Conservation (phyloP, 1,140 invertebrate species). For the Drosophila ambigua region DNA sequence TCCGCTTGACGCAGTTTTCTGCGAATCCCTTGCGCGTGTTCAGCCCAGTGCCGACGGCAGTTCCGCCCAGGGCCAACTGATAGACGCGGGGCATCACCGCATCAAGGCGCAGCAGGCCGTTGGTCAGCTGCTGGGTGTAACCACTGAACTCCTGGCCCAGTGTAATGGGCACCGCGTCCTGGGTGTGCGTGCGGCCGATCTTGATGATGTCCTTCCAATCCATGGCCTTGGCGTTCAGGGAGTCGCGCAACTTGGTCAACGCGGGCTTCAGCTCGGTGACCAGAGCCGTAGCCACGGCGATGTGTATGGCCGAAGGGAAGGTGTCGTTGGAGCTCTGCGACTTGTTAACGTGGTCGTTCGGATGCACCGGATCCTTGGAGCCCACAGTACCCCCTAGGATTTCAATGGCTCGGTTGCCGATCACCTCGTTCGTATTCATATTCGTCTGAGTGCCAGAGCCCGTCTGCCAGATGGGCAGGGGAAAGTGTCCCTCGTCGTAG, state of each 20-base stretch:
- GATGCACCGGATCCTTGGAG: constrained; percentile 97
- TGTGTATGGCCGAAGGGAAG: constrained; percentile 99
- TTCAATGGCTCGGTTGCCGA: constrained; percentile 97
- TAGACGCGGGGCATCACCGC: constrained; percentile 93
- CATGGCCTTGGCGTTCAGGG: constrained; percentile 90
- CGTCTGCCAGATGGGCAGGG: constrained; percentile 99
- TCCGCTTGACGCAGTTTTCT: constrained; percentile 93
- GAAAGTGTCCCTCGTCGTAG: constrained; percentile 96
- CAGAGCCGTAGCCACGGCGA: constrained; percentile 96
- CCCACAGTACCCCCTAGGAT: constrained; percentile 96
- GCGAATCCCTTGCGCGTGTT: constrained; percentile 93
- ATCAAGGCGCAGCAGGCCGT: constrained; percentile 94
- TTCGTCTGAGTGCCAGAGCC: constrained; percentile 99
- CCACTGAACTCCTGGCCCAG: constrained; percentile 99
- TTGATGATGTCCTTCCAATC: constrained; percentile 97
- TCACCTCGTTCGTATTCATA: constrained; percentile 99
- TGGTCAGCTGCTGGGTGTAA: constrained; percentile 93
- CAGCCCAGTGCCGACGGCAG: constrained; percentile 98
- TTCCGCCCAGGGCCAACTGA: constrained; percentile 96
- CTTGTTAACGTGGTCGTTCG: constrained; percentile 99
- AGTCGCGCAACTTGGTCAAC: constrained; percentile 89
- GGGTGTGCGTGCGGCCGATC: constrained; percentile 93
- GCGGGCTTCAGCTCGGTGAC: constrained; percentile 92
- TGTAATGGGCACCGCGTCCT: constrained; percentile 98
- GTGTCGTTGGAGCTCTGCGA: constrained; percentile 99